Evolutionary conservation across 2,797 vertebrate genomes (phyloP).

Genomic region (Lophius americanus): DNA sequence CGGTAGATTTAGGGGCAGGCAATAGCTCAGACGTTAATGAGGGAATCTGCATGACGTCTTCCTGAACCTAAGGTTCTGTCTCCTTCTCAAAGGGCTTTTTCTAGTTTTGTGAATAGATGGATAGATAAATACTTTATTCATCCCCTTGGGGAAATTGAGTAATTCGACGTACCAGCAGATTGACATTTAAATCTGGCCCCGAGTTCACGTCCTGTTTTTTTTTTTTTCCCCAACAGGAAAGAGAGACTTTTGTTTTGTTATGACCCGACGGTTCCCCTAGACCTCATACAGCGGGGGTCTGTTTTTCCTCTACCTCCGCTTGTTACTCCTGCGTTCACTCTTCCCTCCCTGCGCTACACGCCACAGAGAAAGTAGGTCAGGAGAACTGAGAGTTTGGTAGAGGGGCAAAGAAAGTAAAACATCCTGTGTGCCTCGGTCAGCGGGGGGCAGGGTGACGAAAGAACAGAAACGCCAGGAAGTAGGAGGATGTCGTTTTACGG

Average conservation of each 20-base stretch:
- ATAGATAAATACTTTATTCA: no score
- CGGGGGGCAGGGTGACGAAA: slow-evolving; percentile 57
- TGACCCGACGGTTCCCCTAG: slow-evolving; percentile 22
- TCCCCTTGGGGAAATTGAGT: no score
- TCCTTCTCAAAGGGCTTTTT: no score
- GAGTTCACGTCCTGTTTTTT: slow-evolving; percentile 1
- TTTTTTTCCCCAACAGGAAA: neutral
- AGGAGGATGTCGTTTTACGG: slow-evolving; percentile 20
- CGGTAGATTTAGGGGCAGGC: no score
- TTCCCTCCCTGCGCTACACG: slow-evolving; percentile 41
- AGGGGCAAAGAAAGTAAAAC: slow-evolving; percentile 69
- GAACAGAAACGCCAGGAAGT: slow-evolving; percentile 32
- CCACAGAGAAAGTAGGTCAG: slow-evolving; percentile 78
- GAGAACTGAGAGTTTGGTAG: slow-evolving; percentile 66
- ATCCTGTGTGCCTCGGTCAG: slow-evolving; percentile 72
- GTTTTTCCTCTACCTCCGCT: slow-evolving; percentile 57
- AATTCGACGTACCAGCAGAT: no score
- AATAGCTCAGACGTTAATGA: no score
- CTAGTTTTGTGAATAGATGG: no score
- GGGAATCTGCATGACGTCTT: no score
- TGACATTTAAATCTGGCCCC: no score
- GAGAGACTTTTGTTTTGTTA: neutral
- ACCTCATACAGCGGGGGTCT: slow-evolving; percentile 55
- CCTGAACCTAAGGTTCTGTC: no score
- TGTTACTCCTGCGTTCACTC: slow-evolving; percentile 62